Percentiles rank a stretch among this genome's conserved stretches.
Conservation (phyloP, 2,797 vertebrate genomes). For the Anguilla marmorata region DNA sequence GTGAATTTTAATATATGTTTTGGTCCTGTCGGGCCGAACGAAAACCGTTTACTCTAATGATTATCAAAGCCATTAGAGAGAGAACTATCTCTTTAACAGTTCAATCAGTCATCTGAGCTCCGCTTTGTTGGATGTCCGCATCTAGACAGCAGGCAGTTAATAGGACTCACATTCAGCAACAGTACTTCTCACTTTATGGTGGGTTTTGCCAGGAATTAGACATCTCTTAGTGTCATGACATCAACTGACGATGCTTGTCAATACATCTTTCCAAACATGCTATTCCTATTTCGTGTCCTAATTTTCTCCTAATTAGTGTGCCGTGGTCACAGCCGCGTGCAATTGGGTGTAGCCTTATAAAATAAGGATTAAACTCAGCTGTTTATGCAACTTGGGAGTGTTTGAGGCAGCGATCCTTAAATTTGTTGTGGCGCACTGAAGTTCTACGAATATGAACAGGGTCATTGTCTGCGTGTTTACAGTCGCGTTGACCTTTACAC, state of each 20-base stretch:
- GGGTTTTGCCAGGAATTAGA: not conserved
- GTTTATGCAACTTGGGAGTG: not conserved
- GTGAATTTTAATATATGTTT: no score
- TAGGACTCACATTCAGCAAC: not conserved
- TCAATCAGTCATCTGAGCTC: not conserved
- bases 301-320: not conserved
- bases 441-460: slow-evolving; percentile 1
- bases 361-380: not conserved
- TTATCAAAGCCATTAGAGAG: no score
- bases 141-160: not conserved
- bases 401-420: not conserved
- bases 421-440: not conserved
- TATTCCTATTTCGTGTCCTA: not conserved
- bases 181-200: not conserved
- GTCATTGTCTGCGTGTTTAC: not conserved
- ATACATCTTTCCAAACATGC: slow-evolving; percentile 1
- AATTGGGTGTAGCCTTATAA: not conserved
- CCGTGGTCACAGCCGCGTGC: not conserved
- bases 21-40: no score
- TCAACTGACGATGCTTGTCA: not conserved
- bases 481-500: not conserved
- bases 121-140: not conserved
- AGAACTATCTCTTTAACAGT: no score
- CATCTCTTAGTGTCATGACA: not conserved
- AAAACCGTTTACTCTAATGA: no score